Conservation (phyloP, 2,113 vertebrate genomes). For the Puma concolor region DNA sequence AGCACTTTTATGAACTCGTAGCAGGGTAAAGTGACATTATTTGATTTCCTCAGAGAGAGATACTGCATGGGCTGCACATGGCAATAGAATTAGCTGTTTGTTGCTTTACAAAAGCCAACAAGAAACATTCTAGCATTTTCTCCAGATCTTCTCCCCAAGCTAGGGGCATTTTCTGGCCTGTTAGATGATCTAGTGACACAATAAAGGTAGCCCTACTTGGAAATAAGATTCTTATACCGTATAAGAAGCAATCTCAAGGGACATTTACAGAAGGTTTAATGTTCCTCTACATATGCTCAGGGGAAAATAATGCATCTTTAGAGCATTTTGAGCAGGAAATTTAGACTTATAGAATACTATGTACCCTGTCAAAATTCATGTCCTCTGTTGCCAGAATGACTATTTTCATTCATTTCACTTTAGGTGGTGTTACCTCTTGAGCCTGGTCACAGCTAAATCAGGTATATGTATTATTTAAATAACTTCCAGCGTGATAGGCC, state of each 20-base stretch:
- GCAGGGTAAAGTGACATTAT: not conserved
- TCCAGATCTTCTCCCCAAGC: not conserved
- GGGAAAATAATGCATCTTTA: not conserved
- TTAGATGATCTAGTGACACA: not conserved
- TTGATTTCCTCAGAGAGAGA: not conserved
- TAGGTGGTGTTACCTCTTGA: not conserved
- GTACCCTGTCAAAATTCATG: not conserved
- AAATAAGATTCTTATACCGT: not conserved
- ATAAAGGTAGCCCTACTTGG: not conserved
- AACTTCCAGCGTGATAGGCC: not conserved
- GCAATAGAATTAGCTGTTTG: not conserved
- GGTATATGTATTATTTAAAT: not conserved
- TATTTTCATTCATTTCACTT: not conserved
- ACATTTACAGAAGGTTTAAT: not conserved
- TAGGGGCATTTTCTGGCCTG: not conserved
- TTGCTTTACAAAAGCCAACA: conserved; percentile 25
- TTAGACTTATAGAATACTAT: not conserved
- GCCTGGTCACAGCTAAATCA: not conserved
- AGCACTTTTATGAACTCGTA: conserved; percentile 2
- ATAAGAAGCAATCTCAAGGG: not conserved
- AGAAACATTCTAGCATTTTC: not conserved
- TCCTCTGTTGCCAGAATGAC: not conserved
- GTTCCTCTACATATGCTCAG: not conserved
- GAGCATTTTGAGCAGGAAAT: not conserved
- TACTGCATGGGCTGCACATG: too few species aligned